Evolutionary conservation across 2,113 vertebrate genomes (phyloP).

Genomic region (Globicephala melas): DNA sequence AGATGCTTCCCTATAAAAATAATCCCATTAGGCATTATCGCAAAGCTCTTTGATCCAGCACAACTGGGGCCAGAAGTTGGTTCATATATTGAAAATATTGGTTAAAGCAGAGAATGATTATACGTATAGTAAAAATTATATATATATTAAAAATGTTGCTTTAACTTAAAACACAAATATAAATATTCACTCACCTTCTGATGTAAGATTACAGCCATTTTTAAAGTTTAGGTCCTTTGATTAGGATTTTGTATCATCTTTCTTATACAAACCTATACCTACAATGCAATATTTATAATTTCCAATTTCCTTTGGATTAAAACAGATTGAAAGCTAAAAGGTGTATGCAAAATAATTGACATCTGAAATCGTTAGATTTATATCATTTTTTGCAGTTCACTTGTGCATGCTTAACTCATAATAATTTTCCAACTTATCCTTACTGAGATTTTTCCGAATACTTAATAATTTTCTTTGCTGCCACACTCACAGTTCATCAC

Average conservation of each 20-base stretch:
- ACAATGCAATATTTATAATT: not conserved
- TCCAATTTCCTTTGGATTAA: not conserved
- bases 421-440: not conserved
- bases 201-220: not conserved
- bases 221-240: not conserved
- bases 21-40: constrained; percentile 44
- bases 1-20: constrained; percentile 26
- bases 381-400: not conserved
- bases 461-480: not conserved
- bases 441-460: constrained; percentile 20
- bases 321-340: not conserved
- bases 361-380: not conserved
- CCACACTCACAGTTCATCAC: not conserved
- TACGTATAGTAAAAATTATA: not conserved
- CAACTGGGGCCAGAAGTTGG: not conserved
- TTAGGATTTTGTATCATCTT: not conserved
- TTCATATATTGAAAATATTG: constrained; percentile 19
- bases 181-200: not conserved
- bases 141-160: not conserved
- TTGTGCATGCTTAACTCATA: not conserved
- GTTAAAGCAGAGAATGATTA: not conserved
- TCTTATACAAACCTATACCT: not conserved
- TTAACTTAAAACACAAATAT: constrained; percentile 30
- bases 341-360: not conserved
- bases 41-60: constrained; percentile 13